Evolutionary conservation across 2,888 invertebrate species (phyloP), one percentile per base, ranked within the genome.

Genomic region (Malthinus flaveolus): DNA sequence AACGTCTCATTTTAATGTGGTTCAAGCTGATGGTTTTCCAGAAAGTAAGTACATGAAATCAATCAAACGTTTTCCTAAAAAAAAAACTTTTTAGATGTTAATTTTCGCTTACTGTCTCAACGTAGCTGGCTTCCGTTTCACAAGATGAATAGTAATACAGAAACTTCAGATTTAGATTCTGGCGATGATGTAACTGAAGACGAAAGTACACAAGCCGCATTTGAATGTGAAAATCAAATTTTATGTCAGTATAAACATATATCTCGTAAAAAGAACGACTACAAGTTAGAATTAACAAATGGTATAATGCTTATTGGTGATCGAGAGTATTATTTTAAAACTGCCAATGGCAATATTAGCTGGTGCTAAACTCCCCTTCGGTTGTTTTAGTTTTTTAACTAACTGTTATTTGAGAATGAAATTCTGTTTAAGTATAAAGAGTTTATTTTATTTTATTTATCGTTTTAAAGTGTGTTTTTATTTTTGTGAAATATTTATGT

Each of bases 161-260:
- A 39, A 9, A 7, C 8, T 7, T 15, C 52, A 31, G 55, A 48
- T 1, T 10, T 55, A 4, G 32, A 45, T 32, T 44, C 55, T 1
- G 44, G 44, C 44, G 55, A 55, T 31, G 49, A 55, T 32, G 7
- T 44, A n/a, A 55, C 35, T 7, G 55, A 55, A 32, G 13, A 36
- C 2, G 44, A 49, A 13, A 11, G 23, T 44, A 13, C 10, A 44
- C 2, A 10, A 23, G 6, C 13, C 9, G 10, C 13, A 5, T 49
- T 36, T 49, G 42, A 49, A 31, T 23, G 13, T 10, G 10, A 55
- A 15, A 55, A 49, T 36, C 1, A 3, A 9, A 49, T 55, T 7
- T 11, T 31, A 6, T 55, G 55, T 31, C 9, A 32, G 9, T 49
- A 13, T 11, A 34, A 35, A 4, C 23, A n/a, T 1, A 10, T 55